A percentile compares a stretch with the other conserved stretches of the same genome.
phyloP scores from a whole-genome alignment of 2,113 vertebrate species.

The Neotragus pygmaeus region DNA sequence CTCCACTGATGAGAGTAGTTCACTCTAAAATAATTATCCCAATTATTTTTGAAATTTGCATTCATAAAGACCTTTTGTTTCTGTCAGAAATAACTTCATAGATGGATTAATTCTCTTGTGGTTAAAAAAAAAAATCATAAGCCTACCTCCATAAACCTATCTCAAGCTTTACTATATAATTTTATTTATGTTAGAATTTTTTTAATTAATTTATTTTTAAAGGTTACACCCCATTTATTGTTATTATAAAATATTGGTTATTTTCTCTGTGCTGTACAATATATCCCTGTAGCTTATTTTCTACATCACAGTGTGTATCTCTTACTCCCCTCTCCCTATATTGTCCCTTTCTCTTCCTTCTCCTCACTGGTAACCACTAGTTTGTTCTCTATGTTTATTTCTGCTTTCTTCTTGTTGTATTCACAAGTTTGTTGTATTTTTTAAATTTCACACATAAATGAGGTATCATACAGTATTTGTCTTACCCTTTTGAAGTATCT shows the following conservation, averaged over 20 bases:
- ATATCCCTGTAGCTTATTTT: background rate
- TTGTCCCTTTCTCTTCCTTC: background rate
- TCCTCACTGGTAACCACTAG: background rate
- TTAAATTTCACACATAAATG: background rate
- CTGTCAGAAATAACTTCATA: constrained; percentile 28
- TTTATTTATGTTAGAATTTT: background rate
- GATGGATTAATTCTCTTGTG: background rate
- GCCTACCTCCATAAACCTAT: background rate
- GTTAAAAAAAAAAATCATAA: background rate
- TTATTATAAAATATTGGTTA: background rate
- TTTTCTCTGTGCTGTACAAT: background rate
- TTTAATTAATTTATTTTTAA: background rate
- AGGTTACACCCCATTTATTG: background rate
- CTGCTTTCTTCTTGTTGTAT: background rate
- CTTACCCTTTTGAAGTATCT: background rate
- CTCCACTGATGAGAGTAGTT: background rate
- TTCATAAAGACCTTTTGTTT: constrained; percentile 33
- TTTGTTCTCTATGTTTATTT: background rate
- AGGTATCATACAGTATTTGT: background rate
- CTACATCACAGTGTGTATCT: background rate
- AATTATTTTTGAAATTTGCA: constrained; percentile 22
- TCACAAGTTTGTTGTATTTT: background rate
- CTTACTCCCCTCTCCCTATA: background rate
- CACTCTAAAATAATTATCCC: background rate
- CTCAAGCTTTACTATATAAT: background rate